phyloP scores from a whole-genome alignment of 1,140 invertebrate species.

The Globodera rostochiensis region DNA sequence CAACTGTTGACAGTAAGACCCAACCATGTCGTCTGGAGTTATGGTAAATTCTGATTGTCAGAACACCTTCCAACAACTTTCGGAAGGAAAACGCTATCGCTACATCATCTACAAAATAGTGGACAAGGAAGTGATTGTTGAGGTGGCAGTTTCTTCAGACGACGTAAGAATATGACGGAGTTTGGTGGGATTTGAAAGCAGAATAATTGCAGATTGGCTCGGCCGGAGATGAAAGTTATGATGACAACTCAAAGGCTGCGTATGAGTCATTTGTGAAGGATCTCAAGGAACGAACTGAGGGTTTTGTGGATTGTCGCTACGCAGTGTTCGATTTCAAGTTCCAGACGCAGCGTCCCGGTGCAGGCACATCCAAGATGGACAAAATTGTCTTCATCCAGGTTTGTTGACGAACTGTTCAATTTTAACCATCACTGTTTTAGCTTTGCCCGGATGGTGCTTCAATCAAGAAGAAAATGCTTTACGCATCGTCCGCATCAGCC shows the following conservation, averaged over 20 bases:
- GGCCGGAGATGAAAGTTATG: conserved; percentile 56
- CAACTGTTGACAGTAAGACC: background rate
- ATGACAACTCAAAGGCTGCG: conserved; percentile 64
- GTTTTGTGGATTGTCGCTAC: conserved; percentile 62
- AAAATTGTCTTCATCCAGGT: conserved; percentile 64
- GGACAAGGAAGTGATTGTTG: conserved; percentile 64
- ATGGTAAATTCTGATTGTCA: conserved; percentile 56
- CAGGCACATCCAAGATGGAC: conserved; percentile 65
- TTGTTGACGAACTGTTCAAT: background rate
- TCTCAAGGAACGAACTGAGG: conserved; percentile 59
- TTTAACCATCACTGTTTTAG: conserved; percentile 38
- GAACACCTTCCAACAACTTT: conserved; percentile 54
- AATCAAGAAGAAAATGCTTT: conserved; percentile 68
- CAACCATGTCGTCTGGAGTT: conserved; percentile 44
- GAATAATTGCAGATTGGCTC: conserved; percentile 36
- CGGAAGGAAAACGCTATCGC: conserved; percentile 54
- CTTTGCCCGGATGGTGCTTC: conserved; percentile 65
- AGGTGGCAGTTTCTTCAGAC: conserved; percentile 56
- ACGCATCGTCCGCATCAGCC: conserved; percentile 66
- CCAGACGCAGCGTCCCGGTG: conserved; percentile 59
- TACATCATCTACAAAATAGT: conserved; percentile 62
- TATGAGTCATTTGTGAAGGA: conserved; percentile 64
- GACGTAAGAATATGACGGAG: conserved; percentile 44
- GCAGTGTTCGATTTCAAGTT: conserved; percentile 66
- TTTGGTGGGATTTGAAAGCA: background rate